These are phyloP conservation scores for Acanthosepion lycidas DNA, from an alignment of 2,888 invertebrate species.

Conservation along the genomic window DNA sequence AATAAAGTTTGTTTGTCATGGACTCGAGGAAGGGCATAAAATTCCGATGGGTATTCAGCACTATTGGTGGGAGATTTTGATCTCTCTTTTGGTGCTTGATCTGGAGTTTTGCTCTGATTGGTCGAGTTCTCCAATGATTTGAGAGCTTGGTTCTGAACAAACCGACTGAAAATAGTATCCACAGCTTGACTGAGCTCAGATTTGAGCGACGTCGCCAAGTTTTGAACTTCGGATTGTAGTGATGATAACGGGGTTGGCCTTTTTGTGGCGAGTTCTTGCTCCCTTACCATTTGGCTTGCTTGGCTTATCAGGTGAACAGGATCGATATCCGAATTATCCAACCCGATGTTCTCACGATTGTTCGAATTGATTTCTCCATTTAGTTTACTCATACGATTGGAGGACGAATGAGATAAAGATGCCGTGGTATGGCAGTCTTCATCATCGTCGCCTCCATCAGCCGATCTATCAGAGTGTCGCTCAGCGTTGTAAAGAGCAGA, in stretches of 20 bases:
- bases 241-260: not conserved
- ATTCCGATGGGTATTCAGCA: constrained; percentile 49
- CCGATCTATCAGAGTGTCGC: not conserved
- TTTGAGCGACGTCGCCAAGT: constrained; percentile 90
- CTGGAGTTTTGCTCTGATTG: constrained; percentile 43
- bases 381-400: constrained; percentile 41
- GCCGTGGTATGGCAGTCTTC: not conserved
- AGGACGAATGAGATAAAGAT: not conserved
- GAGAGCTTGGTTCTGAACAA: constrained; percentile 55
- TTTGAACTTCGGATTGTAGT: constrained; percentile 82
- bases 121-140: constrained; percentile 47
- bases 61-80: constrained; percentile 51
- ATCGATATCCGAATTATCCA: constrained; percentile 58
- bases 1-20: constrained; percentile 65
- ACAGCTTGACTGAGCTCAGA: constrained; percentile 90
- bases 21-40: constrained; percentile 60
- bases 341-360: constrained; percentile 39
- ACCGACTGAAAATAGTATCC: constrained; percentile 89
- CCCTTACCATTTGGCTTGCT: constrained; percentile 85
- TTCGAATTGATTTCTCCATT: constrained; percentile 49
- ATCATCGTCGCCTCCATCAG: not conserved
- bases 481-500: constrained; percentile 82
- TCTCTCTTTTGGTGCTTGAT: constrained; percentile 47
- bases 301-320: constrained; percentile 85
- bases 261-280: constrained; percentile 80